phyloP scores from a whole-genome alignment of 2,888 invertebrate genomes.

The Nebria salina region DNA sequence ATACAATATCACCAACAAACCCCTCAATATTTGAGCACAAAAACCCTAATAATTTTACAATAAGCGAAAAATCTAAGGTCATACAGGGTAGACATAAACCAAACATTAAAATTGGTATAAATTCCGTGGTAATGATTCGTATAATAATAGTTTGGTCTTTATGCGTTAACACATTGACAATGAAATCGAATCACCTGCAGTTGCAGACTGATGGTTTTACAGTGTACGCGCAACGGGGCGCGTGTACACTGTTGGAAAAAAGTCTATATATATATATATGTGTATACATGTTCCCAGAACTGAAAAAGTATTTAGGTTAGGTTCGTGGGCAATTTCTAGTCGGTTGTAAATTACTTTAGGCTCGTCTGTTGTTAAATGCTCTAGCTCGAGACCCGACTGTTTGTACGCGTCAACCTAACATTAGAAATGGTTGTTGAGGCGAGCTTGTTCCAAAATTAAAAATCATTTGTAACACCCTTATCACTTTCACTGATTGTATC shows the following conservation, averaged over 20 bases:
- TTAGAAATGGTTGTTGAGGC: background rate
- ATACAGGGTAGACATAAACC: background rate
- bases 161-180: constrained; percentile 18
- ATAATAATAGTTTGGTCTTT: constrained; percentile 13
- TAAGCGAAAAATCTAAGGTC: background rate
- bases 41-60: constrained; percentile 9
- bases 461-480: background rate
- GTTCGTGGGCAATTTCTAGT: constrained; percentile 2
- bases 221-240: constrained; percentile 7
- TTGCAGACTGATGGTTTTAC: constrained; percentile 12
- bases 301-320: constrained; percentile 28
- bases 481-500: constrained; percentile 6
- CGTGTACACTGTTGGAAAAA: constrained; percentile 9
- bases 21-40: constrained; percentile 3
- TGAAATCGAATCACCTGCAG: constrained; percentile 12
- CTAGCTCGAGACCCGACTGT: background rate
- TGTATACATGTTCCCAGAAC: constrained; percentile 16
- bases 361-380: constrained; percentile 11
- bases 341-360: constrained; percentile 23
- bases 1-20: background rate
- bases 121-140: background rate
- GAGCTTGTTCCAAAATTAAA: constrained; percentile 3
- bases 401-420: background rate
- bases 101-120: constrained; percentile 3
- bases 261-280: background rate